Base-by-base conservation (phyloP, 2,113 vertebrate genomes). In the Rhea pennata region DNA sequence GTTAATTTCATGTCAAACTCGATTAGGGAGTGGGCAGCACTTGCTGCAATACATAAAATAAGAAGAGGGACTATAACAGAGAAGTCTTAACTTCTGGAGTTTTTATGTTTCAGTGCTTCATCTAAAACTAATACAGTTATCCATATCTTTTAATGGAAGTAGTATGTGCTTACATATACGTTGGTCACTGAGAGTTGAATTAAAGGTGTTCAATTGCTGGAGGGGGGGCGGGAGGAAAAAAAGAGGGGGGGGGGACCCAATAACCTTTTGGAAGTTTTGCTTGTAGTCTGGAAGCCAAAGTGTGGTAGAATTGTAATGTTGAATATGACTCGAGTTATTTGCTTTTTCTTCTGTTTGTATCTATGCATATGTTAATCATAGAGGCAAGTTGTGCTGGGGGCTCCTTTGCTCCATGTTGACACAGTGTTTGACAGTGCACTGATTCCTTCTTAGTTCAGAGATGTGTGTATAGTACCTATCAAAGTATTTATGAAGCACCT, bases 301-400 rank as follows among this genome's bases (percentile, higher is more conserved):
- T 39, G 56, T 46, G 42, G 79, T 4, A 27, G 75, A 77, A 46
- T 11, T 71, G 69, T 62, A 58, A 24, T 39, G 15, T 33, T 54
- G 84, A 84, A 27, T 23, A 50, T 22, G 29, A 0, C 19, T 33
- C 39, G 20, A 29, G 19, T 56, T 84, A 15, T 11, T 90, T 46
- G 42, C 56, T 84, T 36, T 36, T 54, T 14, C 3, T 29, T 48
- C 31, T 77, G 29, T 65, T 74, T 46, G 58, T 66, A 2, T 20
- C 3, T 0, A 1, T 72, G 0, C 7, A 1, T 26, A 11, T 12
- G 44, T 71, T 84, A 72, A 74, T 71, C 54, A 24, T 0, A 56
- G 71, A 82, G 67, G n/a, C 29, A 59, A 9, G 62, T 36, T 7
- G 23, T 59, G 31, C 6, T 36, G 1, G 7, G 16, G 29, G 22